Evolutionary conservation across 1,140 invertebrate genomes (phyloP), one percentile per base, ranked within the genome.

Genomic region (Teleopsis dalmanni): DNA sequence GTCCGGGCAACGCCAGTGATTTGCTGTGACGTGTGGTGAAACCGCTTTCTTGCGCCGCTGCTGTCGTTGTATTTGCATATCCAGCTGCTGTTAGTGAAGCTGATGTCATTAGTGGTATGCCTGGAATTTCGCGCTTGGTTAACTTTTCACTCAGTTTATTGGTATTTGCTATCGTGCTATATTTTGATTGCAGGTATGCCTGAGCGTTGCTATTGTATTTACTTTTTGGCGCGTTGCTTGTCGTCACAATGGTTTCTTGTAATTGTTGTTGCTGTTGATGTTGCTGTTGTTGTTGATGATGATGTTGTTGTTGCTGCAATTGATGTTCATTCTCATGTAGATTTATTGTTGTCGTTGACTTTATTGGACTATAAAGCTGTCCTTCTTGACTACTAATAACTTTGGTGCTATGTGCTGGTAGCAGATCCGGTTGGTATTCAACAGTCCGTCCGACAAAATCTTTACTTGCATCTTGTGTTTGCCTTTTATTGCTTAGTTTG

Each of bases 181-280:
- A 60, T 47, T 56, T 62, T 2, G 51, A 48, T 36, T 52, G 55
- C 13, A 60, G 37, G 49, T 60, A 60, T 41, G 58, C 57, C 50
- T 60, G 59, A 26, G 57, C 57, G 51, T 52, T 58, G 18, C 41
- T 57, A 36, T 60, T 60, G 41, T 60, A 60, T 48, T 58, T 56
- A 43, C 46, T 56, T n/a, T 43, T 43, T 25, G 41, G 26, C 41
- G 25, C 26, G 31, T 19, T 43, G 25, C 25, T n/a, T n/a, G n/a
- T n/a, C n/a, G 37, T 31, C n/a, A 31, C 18, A 21, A 21, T n/a
- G 40, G 23, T 18, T 14, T 19, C 19, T 13, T 19, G 18, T 1
- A n/a, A 11, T 18, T 31, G 27, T 13, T 33, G 14, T 21, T 31
- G 48, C 26, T 35, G 37, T 33, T 40, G 41, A 9, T 37, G 41